Percentiles rank a stretch among this genome's conserved stretches.
phyloP scores from a whole-genome alignment of 2,113 vertebrate genomes.

The Erpornis zantholeuca region DNA sequence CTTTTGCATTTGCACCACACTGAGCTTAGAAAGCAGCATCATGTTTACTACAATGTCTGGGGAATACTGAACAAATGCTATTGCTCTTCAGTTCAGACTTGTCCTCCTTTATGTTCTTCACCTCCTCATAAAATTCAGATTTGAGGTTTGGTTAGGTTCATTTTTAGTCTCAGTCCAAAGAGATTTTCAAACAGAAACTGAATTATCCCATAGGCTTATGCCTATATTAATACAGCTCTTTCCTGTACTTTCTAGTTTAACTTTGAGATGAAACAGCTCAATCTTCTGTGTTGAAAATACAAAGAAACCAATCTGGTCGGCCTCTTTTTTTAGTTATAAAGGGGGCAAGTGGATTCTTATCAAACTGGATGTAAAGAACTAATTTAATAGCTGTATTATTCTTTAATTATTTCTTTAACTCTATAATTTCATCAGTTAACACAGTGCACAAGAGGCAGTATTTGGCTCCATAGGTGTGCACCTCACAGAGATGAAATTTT shows the following conservation, averaged over 20 bases:
- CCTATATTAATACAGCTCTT: background rate
- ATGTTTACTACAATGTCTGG: background rate
- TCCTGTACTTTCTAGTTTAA: background rate
- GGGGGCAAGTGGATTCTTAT: background rate
- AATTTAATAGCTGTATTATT: background rate
- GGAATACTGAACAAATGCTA: conserved; percentile 8
- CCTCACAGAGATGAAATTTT: background rate
- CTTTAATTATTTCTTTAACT: background rate
- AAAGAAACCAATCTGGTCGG: background rate
- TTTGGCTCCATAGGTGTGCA: background rate
- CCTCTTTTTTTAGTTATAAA: background rate
- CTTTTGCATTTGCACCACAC: conserved; percentile 45
- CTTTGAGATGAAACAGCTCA: background rate
- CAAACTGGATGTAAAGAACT: background rate
- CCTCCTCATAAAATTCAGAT: conserved; percentile 40
- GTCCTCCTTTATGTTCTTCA: background rate
- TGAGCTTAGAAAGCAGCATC: conserved; percentile 11
- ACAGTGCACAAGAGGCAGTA: background rate
- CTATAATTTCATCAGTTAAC: background rate
- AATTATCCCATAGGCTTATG: background rate
- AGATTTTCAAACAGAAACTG: background rate
- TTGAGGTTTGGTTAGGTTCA: conserved; percentile 10
- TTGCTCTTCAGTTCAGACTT: conserved; percentile 8
- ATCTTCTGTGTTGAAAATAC: background rate
- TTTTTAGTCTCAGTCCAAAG: conserved; percentile 10